phyloP scores from a whole-genome alignment of 2,797 vertebrate genomes.

The Acropternis orthonyx region DNA sequence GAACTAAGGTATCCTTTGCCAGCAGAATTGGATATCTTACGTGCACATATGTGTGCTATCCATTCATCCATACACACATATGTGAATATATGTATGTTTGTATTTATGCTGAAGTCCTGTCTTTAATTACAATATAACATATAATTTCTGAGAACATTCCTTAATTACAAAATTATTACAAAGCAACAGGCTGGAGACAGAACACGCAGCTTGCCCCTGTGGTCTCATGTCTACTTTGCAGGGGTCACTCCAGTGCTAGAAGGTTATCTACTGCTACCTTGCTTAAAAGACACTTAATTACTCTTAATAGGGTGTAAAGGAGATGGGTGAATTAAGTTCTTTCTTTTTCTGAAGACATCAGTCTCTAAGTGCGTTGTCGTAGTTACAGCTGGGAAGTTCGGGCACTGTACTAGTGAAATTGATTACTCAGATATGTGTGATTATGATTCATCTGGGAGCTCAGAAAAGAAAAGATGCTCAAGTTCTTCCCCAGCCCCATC shows the following conservation, averaged over 20 bases:
- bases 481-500: conserved; percentile 4
- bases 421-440: conserved; percentile 74
- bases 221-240: neutral
- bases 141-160: neutral
- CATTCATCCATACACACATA: neutral
- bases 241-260: neutral
- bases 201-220: neutral
- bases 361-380: conserved; percentile 53
- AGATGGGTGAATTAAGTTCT: neutral
- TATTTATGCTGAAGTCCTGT: neutral
- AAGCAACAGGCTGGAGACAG: neutral
- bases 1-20: neutral
- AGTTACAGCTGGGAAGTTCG: conserved; percentile 63
- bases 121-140: neutral
- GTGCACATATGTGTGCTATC: neutral
- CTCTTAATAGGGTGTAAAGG: neutral
- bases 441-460: conserved; percentile 59
- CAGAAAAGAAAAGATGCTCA: conserved; percentile 59
- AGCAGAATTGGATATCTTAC: neutral
- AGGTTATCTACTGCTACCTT: neutral
- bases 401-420: conserved; percentile 59
- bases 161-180: neutral
- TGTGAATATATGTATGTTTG: neutral
- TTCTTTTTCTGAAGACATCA: conserved; percentile 49
- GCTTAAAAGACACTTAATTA: neutral